Evolutionary conservation across 2,888 invertebrate genomes (phyloP), one percentile per base, ranked within the genome.

Genomic region (Drosophila pseudotalamancana): DNA sequence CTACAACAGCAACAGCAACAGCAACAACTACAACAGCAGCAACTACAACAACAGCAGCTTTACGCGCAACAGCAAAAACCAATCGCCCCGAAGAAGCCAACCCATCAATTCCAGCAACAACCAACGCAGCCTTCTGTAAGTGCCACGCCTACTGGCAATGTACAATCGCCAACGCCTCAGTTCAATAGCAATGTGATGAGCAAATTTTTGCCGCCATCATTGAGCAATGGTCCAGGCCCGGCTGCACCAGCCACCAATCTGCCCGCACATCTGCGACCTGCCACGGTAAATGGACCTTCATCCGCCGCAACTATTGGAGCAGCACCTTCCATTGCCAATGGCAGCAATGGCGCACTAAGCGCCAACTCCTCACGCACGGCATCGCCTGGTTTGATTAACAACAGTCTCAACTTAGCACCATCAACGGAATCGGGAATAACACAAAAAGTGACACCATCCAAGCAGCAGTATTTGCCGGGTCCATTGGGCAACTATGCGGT

Each of bases 281-380:
- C 79, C 32, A 59, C 68, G 34, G 46, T 67, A 4, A 89, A 86
- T 62, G 87, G 86, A 16, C 73, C 81, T 29, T 12, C 72, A n/a
- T 14, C 57, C 1, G 42, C 16, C 21, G 4, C 63, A 6, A 12
- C 35, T 6, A 11, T 25, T 9, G 12, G 23, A 1, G 8, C 43
- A 31, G 19, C 29, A 1, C 4, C 45, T n/a, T 23, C 56, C 5
- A 29, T 81, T 6, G 82, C 78, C 11, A 88, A 89, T 42, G 90
- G 89, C 53, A 89, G 74, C 51, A 87, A 87, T 39, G 79, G 81
- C 29, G 73, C 55, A 56, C 65, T 64, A 18, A 91, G 91, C 71
- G 77, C 85, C 25, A 88, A 89, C 34, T 92, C 91, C 29, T 92
- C 91, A 4, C 82, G 92, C 43, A 92, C 91, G 16, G 87, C 89